Conservation (phyloP, 2,113 vertebrate species). For the Ellobius talpinus region DNA sequence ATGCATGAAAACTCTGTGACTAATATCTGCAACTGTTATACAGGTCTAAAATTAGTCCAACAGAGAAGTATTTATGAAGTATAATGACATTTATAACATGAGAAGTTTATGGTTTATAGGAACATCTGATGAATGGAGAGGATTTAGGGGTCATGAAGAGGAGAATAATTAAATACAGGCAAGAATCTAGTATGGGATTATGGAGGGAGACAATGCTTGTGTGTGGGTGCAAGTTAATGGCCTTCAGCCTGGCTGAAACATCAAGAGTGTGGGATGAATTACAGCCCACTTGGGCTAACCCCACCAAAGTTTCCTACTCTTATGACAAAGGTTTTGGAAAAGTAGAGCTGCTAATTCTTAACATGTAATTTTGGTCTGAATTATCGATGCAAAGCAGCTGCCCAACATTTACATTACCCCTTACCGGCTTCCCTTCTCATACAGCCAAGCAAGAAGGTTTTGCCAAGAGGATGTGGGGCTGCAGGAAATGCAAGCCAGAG, state of each 20-base stretch:
- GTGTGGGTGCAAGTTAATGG: background rate
- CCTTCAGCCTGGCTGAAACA: background rate
- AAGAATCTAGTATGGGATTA: background rate
- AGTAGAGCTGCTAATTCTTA: conserved; percentile 42
- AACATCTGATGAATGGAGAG: conserved; percentile 16
- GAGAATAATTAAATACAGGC: background rate
- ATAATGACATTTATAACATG: conserved; percentile 5
- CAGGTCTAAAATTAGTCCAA: conserved; percentile 46
- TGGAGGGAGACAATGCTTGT: background rate
- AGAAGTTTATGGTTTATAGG: background rate
- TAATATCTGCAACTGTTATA: conserved; percentile 15
- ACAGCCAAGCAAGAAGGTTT: background rate
- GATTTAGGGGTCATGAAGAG: background rate
- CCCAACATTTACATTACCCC: background rate
- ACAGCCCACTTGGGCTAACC: background rate
- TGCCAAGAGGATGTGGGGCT: conserved; percentile 31
- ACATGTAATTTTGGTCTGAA: conserved; percentile 58
- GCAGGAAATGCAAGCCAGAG: conserved; percentile 6
- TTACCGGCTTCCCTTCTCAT: background rate
- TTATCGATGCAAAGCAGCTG: conserved; percentile 44
- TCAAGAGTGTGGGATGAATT: background rate
- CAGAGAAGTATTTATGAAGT: conserved; percentile 10
- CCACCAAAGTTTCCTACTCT: background rate
- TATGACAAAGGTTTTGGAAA: conserved; percentile 34
- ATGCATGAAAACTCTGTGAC: background rate